Percentiles rank a stretch among this genome's conserved stretches.
phyloP scores from a whole-genome alignment of 2,113 vertebrate genomes.

The Anas platyrhynchos region DNA sequence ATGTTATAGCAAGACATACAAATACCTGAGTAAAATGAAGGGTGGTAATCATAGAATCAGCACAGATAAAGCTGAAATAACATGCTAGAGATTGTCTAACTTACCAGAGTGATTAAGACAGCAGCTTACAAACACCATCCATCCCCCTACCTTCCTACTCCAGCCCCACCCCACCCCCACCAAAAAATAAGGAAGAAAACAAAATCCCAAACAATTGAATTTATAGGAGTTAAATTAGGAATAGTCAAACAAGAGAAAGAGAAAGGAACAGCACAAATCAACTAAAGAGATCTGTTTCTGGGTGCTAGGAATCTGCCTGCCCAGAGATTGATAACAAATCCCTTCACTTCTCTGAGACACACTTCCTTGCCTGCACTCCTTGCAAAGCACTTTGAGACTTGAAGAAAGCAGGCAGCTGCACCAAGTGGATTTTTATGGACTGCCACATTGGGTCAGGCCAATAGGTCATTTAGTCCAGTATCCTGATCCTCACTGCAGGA shows the following conservation, averaged over 20 bases:
- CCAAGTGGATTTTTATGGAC: background rate
- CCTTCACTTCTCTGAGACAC: background rate
- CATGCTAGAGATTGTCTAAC: background rate
- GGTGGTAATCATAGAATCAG: background rate
- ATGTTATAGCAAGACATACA: background rate
- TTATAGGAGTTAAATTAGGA: background rate
- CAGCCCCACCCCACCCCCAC: no score
- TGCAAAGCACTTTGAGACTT: background rate
- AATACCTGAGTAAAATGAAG: background rate
- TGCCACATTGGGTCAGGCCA: background rate
- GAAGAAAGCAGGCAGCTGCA: background rate
- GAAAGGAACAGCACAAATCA: background rate
- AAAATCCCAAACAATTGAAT: background rate
- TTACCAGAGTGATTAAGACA: background rate
- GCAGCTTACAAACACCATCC: background rate
- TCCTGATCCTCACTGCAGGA: background rate
- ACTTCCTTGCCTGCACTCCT: background rate
- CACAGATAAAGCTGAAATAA: background rate
- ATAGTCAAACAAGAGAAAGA: background rate
- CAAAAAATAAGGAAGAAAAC: no score
- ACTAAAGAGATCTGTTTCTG: background rate
- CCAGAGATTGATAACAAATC: background rate
- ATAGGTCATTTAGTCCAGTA: background rate
- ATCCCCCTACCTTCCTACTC: background rate
- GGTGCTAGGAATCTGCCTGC: background rate